Evolutionary conservation across 2,113 vertebrate species (phyloP), one percentile per base, ranked within the genome.

Genomic region (Eolophus roseicapilla): DNA sequence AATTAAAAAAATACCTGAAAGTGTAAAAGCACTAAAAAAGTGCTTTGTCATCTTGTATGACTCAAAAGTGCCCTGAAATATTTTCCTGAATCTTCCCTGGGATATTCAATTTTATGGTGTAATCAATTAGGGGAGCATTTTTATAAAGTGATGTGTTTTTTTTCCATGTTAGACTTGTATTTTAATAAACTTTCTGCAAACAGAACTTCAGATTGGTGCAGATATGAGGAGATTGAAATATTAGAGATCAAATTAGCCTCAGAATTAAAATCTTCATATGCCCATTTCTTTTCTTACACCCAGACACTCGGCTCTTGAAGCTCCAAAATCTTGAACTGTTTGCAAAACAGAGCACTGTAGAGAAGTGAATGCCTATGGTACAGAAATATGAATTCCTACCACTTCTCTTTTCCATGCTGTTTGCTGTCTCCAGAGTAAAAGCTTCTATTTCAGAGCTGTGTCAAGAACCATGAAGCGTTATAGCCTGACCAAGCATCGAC

Each of bases 381-480:
- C n/a, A 88, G 81, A 92, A 91, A 49, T 85, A 85, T 0, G 1
- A 86, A 91, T 87, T 91, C 33, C 74, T 95, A 82, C 52, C 49
- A 77, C 77, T 93, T 96, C 43, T 92, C 33, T 86, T 35, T 94
- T 94, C 93, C 46, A 85, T 74, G 86, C 10, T 93, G 83, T 79
- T 91, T 87, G 49, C 35, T 92, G 95, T 95, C 96, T 82, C 96
- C 49, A 91, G 96, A 92, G 96, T 87, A 96, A 96, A 96, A 96
- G 96, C 92, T 96, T 96, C 96, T 97, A 77, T 97, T 97, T 97
- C 96, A 97, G 95, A 97, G 92, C 96, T 87, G 86, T 94, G 96
- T 95, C 93, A 93, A 95, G 92, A 96, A 80, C 74, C 41, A 63
- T 94, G 94, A 97, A 96, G 96, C 95, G 81, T 95, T 97, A 95